Evolutionary conservation across 2,113 vertebrate species (phyloP).

Genomic region (Oceanodroma tethys): DNA sequence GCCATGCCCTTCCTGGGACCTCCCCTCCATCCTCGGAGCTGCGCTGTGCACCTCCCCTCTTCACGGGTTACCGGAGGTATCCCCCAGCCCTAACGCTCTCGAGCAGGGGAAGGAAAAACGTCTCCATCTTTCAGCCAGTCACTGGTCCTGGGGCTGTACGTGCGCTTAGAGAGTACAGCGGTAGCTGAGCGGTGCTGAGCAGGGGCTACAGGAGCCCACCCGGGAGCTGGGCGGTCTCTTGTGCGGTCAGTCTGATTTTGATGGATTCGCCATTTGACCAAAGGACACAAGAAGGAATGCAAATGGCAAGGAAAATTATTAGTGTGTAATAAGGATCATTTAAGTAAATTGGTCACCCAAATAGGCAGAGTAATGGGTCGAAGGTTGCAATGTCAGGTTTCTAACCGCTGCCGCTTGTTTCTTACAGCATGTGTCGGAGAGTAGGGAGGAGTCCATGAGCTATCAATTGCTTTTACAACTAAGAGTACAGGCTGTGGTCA

Average conservation of each 20-base stretch:
- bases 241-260: background rate
- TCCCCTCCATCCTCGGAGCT: background rate
- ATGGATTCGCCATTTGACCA: background rate
- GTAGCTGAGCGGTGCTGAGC: background rate
- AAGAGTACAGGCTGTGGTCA: background rate
- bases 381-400: background rate
- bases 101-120: background rate
- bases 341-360: background rate
- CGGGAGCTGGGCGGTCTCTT: background rate
- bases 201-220: background rate
- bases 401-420: background rate
- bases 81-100: accelerated
- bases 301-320: background rate
- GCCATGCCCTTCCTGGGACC: background rate
- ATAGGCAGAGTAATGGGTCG: background rate
- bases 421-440: background rate
- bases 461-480: background rate
- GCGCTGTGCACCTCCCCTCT: background rate
- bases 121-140: background rate
- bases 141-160: background rate
- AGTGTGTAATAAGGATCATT: background rate
- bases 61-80: background rate
- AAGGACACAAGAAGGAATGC: background rate
- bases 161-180: background rate
- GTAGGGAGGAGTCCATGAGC: background rate